Conservation (phyloP, 2,113 vertebrate genomes). For the Motacilla alba region DNA sequence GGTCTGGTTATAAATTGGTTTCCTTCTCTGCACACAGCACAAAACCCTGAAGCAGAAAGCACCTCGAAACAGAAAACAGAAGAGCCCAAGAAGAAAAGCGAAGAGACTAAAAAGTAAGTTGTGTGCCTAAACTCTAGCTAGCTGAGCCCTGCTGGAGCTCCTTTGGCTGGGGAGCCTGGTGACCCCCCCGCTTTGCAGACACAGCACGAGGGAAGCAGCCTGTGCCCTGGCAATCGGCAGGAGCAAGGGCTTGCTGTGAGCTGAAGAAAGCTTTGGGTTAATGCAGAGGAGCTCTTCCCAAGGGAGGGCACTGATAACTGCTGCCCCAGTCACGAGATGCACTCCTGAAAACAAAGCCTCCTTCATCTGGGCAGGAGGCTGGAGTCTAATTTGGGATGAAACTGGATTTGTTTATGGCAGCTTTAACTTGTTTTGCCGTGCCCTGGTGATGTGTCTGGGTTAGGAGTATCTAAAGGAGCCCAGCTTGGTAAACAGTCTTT, state of each 20-base stretch:
- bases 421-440: neutral
- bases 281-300: neutral
- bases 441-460: neutral
- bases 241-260: neutral
- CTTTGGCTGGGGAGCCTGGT: neutral
- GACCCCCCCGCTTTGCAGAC: neutral
- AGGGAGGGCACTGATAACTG: neutral
- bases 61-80: conserved; percentile 18
- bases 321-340: neutral
- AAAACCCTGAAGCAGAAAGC: conserved; percentile 52
- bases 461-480: neutral
- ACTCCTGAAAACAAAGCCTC: neutral
- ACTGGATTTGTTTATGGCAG: neutral
- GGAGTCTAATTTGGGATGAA: neutral
- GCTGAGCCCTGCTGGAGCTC: neutral
- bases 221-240: neutral
- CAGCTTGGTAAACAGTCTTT: neutral
- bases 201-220: neutral
- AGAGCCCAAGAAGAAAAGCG: conserved; percentile 35
- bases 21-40: conserved; percentile 38
- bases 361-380: neutral
- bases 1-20: neutral
- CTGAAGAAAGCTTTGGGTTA: neutral
- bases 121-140: neutral
- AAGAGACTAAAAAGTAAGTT: conserved; percentile 65